Base-by-base conservation (phyloP, 2,113 vertebrate genomes). In the Dromas ardeola region DNA sequence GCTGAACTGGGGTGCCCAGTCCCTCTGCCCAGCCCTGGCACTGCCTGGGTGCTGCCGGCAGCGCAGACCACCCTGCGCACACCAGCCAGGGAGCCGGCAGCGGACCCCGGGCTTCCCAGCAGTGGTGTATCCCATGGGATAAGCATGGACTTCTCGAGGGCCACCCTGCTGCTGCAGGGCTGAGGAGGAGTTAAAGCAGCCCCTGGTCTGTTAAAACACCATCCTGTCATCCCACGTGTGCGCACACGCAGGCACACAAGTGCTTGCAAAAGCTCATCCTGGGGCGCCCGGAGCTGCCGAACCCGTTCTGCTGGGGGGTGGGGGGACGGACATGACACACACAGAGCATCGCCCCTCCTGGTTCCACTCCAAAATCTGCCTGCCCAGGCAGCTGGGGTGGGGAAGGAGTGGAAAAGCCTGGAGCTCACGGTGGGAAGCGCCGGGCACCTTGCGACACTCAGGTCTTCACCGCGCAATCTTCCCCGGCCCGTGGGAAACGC, bases 241-340 rank as follows among this genome's bases (percentile, higher is more conserved):
- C 15, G 4, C 84, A 38, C 53, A 30, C 0, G 2, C 9, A 13
- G 14, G 5, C 30, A 16, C 83, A n/a, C 9, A 2, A 27, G 58
- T 0, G 11, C 38, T n/a, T 59, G 62, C 84, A 56, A n/a, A 58
- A 79, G 23, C 72, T 71, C 53, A 36, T 3, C 50, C 20, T n/a
- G 53, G 25, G 56, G 45, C 2, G 1, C 6, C 0, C 0, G 4
- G 50, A 45, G 66, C 63, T 81, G 67, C 53, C 0, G 4, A 62
- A 58, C 47, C 81, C 2, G 12, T 70, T 74, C 26, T 74, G 47
- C 56, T 0, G 0, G 36, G 50, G 29, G n/a, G 36, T n/a, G n/a
- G 14, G 5, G 45, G 59, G 22, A 15, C 6, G 13, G 22, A 22
- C 47, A 49, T 27, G 13, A 27, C 52, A 53, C 52, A 53, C 52